A percentile compares a stretch with the other conserved stretches of the same genome.
These are phyloP conservation scores for Bemisia tabaci DNA, from an alignment of 1,140 invertebrate species.

Conservation along the genomic window DNA sequence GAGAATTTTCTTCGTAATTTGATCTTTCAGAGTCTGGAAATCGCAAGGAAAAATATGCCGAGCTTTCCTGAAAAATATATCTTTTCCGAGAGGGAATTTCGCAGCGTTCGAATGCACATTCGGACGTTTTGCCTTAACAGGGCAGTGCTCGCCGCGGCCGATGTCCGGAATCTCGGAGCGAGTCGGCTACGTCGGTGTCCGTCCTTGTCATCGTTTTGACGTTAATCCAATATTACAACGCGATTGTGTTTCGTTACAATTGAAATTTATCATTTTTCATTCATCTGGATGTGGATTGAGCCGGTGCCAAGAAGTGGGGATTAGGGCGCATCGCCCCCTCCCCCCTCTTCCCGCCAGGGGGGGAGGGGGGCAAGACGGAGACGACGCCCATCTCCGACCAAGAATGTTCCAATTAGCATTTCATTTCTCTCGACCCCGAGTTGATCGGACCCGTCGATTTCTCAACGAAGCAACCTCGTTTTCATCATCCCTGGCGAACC, in stretches of 20 bases:
- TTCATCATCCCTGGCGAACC: background rate
- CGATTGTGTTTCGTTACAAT: background rate
- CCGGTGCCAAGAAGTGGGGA: background rate
- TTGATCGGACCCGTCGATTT: background rate
- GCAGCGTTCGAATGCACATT: too few relatives aligned
- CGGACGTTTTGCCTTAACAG: too few relatives aligned
- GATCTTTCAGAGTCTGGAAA: too few relatives aligned
- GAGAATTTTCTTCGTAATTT: too few relatives aligned
- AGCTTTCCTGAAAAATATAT: too few relatives aligned
- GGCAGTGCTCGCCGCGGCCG: too few relatives aligned
- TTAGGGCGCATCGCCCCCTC: too few relatives aligned
- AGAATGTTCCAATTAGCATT: background rate
- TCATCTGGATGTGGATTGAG: background rate
- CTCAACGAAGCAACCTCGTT: background rate
- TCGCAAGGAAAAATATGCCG: too few relatives aligned
- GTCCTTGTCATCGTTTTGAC: background rate
- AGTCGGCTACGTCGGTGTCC: too few relatives aligned
- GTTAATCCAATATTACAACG: background rate
- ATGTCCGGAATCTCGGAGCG: too few relatives aligned
- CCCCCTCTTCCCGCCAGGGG: too few relatives aligned
- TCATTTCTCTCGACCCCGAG: background rate
- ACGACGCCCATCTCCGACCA: background rate
- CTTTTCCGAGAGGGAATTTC: too few relatives aligned
- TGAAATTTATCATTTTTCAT: background rate
- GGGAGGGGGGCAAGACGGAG: background rate